These are phyloP conservation scores for Cistogaster globosa DNA, from an alignment of 2,888 invertebrate genomes.

Conservation along the genomic window DNA sequence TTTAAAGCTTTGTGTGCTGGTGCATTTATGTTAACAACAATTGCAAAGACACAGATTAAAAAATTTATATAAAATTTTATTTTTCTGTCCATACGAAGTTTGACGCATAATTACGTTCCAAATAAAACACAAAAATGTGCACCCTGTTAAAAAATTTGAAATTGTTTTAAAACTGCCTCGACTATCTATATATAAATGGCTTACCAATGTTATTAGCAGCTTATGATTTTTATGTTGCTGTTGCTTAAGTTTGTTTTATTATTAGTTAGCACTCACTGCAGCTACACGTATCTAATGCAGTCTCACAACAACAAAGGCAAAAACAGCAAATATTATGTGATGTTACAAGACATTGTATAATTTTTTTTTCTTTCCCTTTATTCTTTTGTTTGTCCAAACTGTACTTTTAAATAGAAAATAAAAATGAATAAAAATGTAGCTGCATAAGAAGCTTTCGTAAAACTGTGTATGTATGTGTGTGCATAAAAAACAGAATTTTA, in stretches of 20 bases:
- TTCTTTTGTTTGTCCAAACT: background rate
- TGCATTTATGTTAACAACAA: constrained; percentile 34
- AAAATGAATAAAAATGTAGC: background rate
- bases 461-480: constrained; percentile 16
- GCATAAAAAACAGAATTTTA: constrained; percentile 44
- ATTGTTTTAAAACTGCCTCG: background rate
- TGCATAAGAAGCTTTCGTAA: background rate
- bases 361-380: constrained; percentile 1
- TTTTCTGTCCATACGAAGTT: background rate
- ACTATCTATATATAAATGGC: background rate
- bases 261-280: constrained; percentile 17
- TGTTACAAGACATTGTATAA: constrained; percentile 42
- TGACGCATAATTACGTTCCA: background rate
- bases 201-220: background rate
- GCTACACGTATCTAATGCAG: constrained; percentile 39
- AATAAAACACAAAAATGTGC: background rate
- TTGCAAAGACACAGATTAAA: constrained; percentile 49
- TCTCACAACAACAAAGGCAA: constrained; percentile 23
- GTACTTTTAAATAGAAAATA: too few relatives aligned
- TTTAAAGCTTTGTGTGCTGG: background rate
- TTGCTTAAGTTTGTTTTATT: too few relatives aligned
- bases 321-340: background rate
- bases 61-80: background rate
- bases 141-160: too few relatives aligned
- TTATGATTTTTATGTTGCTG: too few relatives aligned